A percentile compares a stretch with the other conserved stretches of the same genome.
phyloP scores from a whole-genome alignment of 2,888 invertebrate genomes.

The Fissipunctia ypsillon region DNA sequence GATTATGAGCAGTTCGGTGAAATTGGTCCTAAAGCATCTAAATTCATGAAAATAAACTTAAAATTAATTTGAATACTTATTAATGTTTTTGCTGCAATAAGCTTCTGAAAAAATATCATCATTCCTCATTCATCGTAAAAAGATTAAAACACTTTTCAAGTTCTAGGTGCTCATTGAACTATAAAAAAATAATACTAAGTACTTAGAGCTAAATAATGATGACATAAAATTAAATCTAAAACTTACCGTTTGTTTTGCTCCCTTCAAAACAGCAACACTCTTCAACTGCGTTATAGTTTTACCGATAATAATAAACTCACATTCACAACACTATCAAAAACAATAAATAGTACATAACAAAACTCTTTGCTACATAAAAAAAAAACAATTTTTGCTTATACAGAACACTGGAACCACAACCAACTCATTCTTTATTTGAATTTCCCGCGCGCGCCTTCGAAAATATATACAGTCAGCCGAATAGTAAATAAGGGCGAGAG shows the following conservation, averaged over 20 bases:
- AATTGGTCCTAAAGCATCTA: too few species aligned
- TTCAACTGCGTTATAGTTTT: conserved; percentile 17
- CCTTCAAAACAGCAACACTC: conserved; percentile 31
- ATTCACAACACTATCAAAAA: conserved; percentile 58
- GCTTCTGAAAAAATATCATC: too few species aligned
- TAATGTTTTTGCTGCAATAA: neutral
- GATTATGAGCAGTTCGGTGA: too few species aligned
- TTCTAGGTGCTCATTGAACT: neutral
- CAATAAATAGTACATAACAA: conserved; percentile 36
- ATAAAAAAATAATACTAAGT: neutral
- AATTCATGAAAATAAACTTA: neutral
- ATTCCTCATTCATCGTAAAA: neutral
- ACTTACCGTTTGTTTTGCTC: conserved; percentile 56
- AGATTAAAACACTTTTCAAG: neutral
- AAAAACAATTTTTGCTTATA: conserved; percentile 38
- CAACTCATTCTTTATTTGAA: conserved; percentile 68
- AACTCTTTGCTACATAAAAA: conserved; percentile 38
- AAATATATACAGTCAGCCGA: conserved; percentile 32
- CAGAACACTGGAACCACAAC: conserved; percentile 59
- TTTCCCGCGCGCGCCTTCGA: conserved; percentile 70
- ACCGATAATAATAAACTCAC: conserved; percentile 47
- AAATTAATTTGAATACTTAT: neutral
- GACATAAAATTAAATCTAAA: neutral
- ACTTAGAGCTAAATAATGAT: neutral
- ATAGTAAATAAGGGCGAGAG: conserved; percentile 66